Evolutionary conservation across 37 sponge, comb jelly and placozoan genomes (phyloP).

Genomic region (Haliclona indistincta): DNA sequence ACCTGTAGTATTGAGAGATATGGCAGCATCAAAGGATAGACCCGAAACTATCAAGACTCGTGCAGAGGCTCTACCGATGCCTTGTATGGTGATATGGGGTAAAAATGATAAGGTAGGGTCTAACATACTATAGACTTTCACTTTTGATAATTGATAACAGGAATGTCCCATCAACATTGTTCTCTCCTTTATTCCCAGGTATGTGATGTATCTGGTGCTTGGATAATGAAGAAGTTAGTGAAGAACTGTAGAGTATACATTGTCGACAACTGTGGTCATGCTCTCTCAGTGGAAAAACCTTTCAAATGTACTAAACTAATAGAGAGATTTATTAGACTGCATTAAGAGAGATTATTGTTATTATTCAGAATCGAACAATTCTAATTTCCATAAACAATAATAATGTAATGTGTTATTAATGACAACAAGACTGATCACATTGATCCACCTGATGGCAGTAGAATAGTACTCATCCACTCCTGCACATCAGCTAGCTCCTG

Average conservation of each 20-base stretch:
- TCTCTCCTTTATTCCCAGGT: slow-evolving; percentile 32
- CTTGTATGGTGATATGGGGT: slow-evolving; percentile 60
- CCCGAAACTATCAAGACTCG: slow-evolving; percentile 9
- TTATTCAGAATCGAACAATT: too few species aligned
- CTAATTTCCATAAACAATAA: too few species aligned
- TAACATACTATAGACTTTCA: neutral
- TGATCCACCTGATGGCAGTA: slow-evolving; percentile 55
- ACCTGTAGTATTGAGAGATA: slow-evolving; percentile 23
- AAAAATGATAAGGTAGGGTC: slow-evolving; percentile 50
- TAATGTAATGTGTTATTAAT: too few species aligned
- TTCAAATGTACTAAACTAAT: slow-evolving; percentile 56
- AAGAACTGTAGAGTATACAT: slow-evolving; percentile 37
- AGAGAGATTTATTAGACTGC: slow-evolving; percentile 38
- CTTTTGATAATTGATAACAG: neutral
- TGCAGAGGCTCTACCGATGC: slow-evolving; percentile 13
- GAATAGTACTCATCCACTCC: slow-evolving; percentile 30
- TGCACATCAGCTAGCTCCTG: slow-evolving; percentile 54
- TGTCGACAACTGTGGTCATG: slow-evolving; percentile 74
- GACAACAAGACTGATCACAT: slow-evolving; percentile 21
- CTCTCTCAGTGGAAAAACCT: slow-evolving; percentile 64
- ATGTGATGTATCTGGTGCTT: slow-evolving; percentile 68
- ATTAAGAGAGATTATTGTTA: neutral
- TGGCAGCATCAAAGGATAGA: slow-evolving; percentile 7
- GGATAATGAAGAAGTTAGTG: slow-evolving; percentile 33
- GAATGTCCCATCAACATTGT: neutral